Evolutionary conservation across 2,797 vertebrate species (phyloP).

Genomic region (Craterocephalus amniculus): DNA sequence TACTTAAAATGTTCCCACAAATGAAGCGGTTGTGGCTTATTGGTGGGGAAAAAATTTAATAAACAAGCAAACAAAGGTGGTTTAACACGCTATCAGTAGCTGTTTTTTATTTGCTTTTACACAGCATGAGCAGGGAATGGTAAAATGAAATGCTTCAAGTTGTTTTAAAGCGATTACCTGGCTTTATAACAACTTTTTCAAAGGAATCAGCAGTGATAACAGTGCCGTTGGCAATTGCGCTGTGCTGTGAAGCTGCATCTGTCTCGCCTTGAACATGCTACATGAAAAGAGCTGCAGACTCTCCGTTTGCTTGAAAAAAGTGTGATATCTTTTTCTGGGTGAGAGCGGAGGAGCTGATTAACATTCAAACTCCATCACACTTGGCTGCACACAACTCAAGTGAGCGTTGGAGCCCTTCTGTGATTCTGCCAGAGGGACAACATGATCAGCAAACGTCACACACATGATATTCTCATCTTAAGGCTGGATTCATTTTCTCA

Average conservation of each 20-base stretch:
- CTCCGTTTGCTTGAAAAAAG: not conserved
- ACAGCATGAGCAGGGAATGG: too few species aligned
- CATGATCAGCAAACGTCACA: not conserved
- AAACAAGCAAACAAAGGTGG: too few species aligned
- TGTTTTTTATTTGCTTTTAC: not conserved
- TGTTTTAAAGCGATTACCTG: too few species aligned
- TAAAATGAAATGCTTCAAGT: too few species aligned
- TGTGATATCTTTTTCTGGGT: not conserved
- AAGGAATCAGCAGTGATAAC: not conserved
- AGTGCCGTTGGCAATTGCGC: not conserved
- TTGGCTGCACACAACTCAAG: not conserved
- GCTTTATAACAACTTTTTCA: too few species aligned
- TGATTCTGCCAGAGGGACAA: not conserved
- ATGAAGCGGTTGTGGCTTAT: too few species aligned
- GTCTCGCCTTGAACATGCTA: not conserved
- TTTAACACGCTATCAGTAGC: too few species aligned
- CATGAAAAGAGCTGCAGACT: not conserved
- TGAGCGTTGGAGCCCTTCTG: not conserved
- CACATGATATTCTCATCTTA: not conserved
- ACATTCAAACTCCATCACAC: not conserved
- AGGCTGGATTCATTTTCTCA: not conserved
- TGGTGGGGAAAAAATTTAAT: too few species aligned
- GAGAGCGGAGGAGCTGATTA: not conserved
- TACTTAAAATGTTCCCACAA: not conserved
- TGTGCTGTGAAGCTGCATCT: not conserved